Evolutionary conservation across 2,888 invertebrate genomes (phyloP).

Genomic region (Eupithecia subfuscata): DNA sequence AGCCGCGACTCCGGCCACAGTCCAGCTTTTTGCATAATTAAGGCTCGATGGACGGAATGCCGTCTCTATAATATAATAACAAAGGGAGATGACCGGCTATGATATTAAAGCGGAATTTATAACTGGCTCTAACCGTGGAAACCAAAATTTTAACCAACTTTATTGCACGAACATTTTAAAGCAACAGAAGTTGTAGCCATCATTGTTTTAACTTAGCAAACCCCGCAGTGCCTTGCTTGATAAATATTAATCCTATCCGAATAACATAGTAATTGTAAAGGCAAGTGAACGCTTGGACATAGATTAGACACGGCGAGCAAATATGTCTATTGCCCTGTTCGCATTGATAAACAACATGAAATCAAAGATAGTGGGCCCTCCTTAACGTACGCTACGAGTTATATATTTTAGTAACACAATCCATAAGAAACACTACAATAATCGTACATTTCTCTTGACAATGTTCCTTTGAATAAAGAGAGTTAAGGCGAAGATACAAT

Average conservation of each 20-base stretch:
- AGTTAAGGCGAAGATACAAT: conserved; percentile 81
- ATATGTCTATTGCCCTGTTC: conserved; percentile 74
- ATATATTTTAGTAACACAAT: conserved; percentile 80
- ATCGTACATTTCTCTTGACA: conserved; percentile 82
- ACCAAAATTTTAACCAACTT: conserved; percentile 38
- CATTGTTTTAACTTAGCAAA: conserved; percentile 15
- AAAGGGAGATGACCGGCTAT: conserved; percentile 80
- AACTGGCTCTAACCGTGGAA: conserved; percentile 62
- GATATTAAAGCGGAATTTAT: conserved; percentile 73
- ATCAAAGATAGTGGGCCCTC: conserved; percentile 74
- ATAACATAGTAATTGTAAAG: conserved; percentile 54
- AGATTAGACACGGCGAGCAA: conserved; percentile 66
- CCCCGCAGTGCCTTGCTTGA: conserved; percentile 31
- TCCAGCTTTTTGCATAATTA: conserved; percentile 84
- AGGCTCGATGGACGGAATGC: conserved; percentile 73
- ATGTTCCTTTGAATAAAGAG: conserved; percentile 82
- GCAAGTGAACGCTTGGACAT: conserved; percentile 60
- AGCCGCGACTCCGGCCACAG: conserved; percentile 72
- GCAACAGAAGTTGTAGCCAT: conserved; percentile 26
- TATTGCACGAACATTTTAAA: neutral
- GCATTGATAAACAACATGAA: conserved; percentile 78
- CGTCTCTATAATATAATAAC: conserved; percentile 80
- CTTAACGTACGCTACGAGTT: conserved; percentile 71
- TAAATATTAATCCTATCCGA: conserved; percentile 6
- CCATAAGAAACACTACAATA: conserved; percentile 80